A percentile compares a stretch with the other conserved stretches of the same genome.
Evolutionary conservation across 2,888 invertebrate genomes (phyloP).

Genomic region (Antheraea yamamai): DNA sequence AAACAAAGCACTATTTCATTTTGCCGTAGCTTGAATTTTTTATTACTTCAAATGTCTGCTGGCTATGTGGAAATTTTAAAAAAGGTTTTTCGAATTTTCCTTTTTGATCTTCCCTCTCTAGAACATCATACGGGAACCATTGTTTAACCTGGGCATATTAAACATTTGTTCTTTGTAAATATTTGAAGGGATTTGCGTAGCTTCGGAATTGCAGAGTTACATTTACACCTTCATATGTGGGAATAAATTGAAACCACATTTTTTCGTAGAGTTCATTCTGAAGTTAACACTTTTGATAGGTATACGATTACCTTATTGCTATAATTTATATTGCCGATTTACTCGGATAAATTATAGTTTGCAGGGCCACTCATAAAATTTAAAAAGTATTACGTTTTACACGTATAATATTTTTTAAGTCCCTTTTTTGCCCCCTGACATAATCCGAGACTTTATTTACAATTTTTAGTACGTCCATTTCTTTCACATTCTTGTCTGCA

Average conservation of each 20-base stretch:
- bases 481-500: too few species aligned
- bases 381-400: too few species aligned
- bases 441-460: too few species aligned
- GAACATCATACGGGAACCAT: constrained; percentile 49
- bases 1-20: constrained; percentile 65
- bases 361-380: neutral
- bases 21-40: constrained; percentile 65
- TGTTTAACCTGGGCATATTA: constrained; percentile 59
- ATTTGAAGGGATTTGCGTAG: constrained; percentile 50
- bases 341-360: neutral
- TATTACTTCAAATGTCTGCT: constrained; percentile 60
- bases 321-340: neutral
- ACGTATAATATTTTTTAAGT: too few species aligned
- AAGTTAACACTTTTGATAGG: neutral
- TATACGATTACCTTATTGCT: neutral
- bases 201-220: constrained; percentile 37
- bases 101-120: constrained; percentile 53
- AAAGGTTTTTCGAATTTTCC: constrained; percentile 64
- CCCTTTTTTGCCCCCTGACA: too few species aligned
- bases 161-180: constrained; percentile 58
- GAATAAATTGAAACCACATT: constrained; percentile 19
- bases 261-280: neutral
- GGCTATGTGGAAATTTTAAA: constrained; percentile 55
- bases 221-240: constrained; percentile 27
- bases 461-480: too few species aligned